Base-by-base conservation (phyloP, 2,797 vertebrate genomes). In the Oreochromis mossambicus region DNA sequence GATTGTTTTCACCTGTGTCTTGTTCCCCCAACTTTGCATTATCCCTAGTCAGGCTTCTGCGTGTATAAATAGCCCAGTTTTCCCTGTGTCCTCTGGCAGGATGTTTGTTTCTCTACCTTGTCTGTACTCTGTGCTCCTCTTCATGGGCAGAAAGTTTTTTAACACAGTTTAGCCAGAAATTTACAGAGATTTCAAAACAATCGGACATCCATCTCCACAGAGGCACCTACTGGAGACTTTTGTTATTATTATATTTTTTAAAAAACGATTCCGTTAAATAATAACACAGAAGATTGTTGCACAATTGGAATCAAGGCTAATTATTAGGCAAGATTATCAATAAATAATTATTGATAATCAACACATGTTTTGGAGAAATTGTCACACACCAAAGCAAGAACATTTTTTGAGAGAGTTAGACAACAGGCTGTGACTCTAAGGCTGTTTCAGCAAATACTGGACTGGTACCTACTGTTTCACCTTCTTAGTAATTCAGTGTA, bases 101-200 rank as follows among this genome's bases (percentile, higher is more conserved):
- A 24, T 68, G 36, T 24, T 36, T 63, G 58, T 24, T 68, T 15
- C 63, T 43, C 0, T 43, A 43, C 8, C 63, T 68, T 43, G 63
- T 68, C 63, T 68, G 36, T 68, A 24, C 36, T 43, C 21, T 43
- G 13, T 24, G n/a, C 38, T 41, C n/a, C 8, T 68, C 36, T 14
- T n/a, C n/a, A 21, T 41, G 61, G 2, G 34, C 34, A 38, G 21
- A 21, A 0, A 66, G 24, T 13, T 13, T 13, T 38, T 38, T 21
- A 24, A 14, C 36, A 21, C n/a, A 41, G 12, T 41, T 38, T 13
- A 38, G 0, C 36, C 12, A 0, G 7, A 66, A 66, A 0, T 38
- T 38, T 41, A 66, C 12, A 21, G 11, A 66, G 12, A 38, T 14
- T 66, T 41, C 11, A 21, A 66, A 66, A 21, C 12, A 34, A 12